Base-by-base conservation (phyloP, 37 sponge, comb jelly and placozoan species). In the Cladorhizidae sp. region DNA sequence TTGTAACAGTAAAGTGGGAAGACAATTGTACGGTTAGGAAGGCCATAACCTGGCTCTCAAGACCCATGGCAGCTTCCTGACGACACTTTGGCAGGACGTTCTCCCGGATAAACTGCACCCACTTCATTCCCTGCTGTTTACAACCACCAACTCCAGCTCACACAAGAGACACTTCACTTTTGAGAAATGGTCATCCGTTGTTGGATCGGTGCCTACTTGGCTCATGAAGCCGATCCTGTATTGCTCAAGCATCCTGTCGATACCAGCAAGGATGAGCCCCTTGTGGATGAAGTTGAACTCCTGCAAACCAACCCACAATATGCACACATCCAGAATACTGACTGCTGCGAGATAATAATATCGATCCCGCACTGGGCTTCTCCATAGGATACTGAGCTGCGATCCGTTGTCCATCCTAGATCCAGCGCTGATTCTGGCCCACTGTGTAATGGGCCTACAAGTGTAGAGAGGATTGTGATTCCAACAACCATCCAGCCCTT, bases 231-330 rank as follows among this genome's bases (percentile, higher is more conserved):
- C 70, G 11, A 40, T 38, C 41, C 40, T 40, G 29, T n/a, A n/a
- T n/a, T n/a, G n/a, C n/a, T n/a, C n/a, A n/a, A n/a, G n/a, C n/a
- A 40, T 69, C 70, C 70, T 69, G n/a, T n/a, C n/a, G n/a, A n/a
- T n/a, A n/a, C n/a, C n/a, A n/a, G n/a, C n/a, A n/a, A n/a, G n/a
- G n/a, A n/a, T n/a, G n/a, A 40, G n/a, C n/a, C n/a, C n/a, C n/a
- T n/a, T n/a, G n/a, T n/a, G n/a, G n/a, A n/a, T n/a, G n/a, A n/a
- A n/a, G n/a, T n/a, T n/a, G n/a, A n/a, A n/a, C n/a, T n/a, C n/a
- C n/a, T n/a, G n/a, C n/a, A n/a, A n/a, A n/a, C 70, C 12, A 69
- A 69, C 22, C 70, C 70, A 12, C 70, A 69, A 40, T 69, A 69
- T 69, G 70, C 70, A n/a, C 70, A 69, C 22, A 36, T 69, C 28